Evolutionary conservation across 2,888 invertebrate species (phyloP).

Genomic region (Sicus ferrugineus): DNA sequence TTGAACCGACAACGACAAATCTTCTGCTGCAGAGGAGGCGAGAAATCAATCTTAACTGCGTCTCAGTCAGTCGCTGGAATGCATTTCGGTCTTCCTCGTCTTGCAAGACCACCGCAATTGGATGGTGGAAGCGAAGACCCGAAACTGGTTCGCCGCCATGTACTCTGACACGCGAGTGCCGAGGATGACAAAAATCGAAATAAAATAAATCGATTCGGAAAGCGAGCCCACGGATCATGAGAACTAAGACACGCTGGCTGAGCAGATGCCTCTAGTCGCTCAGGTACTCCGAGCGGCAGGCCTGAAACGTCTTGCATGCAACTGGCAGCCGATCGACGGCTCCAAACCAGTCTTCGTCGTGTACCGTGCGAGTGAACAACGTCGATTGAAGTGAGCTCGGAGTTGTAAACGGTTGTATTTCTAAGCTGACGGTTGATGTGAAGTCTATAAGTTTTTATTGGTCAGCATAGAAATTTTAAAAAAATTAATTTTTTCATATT

Average conservation of each 20-base stretch:
- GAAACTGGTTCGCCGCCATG: slow-evolving; percentile 24
- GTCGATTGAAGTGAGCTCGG: neutral
- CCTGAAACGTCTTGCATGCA: slow-evolving; percentile 20
- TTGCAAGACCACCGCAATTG: neutral
- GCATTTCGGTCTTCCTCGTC: neutral
- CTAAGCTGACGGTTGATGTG: neutral
- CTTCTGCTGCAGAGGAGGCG: neutral
- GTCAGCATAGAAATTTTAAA: neutral
- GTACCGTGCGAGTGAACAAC: slow-evolving; percentile 26
- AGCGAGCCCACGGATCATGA: slow-evolving; percentile 22
- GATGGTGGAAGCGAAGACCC: neutral
- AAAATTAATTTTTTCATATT: too few species aligned
- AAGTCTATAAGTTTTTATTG: neutral
- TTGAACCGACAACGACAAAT: slow-evolving; percentile 13
- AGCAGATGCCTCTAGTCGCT: slow-evolving; percentile 1
- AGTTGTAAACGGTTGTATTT: neutral
- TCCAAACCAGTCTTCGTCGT: slow-evolving; percentile 32
- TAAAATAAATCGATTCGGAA: slow-evolving; percentile 5
- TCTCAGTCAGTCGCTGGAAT: too few species aligned
- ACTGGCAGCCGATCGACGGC: neutral
- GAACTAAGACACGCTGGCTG: neutral
- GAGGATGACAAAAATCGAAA: slow-evolving; percentile 22
- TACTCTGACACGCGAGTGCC: slow-evolving; percentile 21
- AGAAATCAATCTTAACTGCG: neutral
- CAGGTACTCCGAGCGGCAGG: neutral